Conservation (phyloP, 1,140 invertebrate species). For the Leptinotarsa lineolata region DNA sequence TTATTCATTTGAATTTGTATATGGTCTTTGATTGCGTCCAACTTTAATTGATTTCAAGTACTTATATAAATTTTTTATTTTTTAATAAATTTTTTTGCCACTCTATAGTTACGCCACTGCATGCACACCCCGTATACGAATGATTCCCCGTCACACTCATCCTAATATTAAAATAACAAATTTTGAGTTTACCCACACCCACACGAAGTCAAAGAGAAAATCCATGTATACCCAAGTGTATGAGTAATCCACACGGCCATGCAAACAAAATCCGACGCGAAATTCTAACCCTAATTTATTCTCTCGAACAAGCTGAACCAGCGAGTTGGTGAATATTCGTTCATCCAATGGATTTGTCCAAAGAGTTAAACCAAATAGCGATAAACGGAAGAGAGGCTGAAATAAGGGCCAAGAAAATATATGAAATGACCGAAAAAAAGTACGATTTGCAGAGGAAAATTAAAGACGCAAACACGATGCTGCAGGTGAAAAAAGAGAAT, state of each 20-base stretch:
- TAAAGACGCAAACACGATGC: background rate
- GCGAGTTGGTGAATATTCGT: background rate
- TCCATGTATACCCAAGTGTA: background rate
- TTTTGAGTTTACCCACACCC: background rate
- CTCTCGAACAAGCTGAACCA: background rate
- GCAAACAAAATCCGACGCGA: background rate
- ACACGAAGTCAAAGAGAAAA: background rate
- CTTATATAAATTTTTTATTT: too few species aligned
- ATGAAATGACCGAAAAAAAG: constrained; percentile 13
- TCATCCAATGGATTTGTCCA: background rate
- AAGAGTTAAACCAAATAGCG: background rate
- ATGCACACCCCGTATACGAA: too few species aligned
- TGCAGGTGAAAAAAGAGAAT: background rate
- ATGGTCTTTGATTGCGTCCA: too few species aligned
- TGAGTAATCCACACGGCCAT: background rate
- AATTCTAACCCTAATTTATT: background rate
- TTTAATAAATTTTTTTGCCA: too few species aligned
- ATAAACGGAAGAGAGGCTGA: background rate
- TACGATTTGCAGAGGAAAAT: constrained; percentile 18
- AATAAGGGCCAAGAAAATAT: background rate
- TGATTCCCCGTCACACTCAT: too few species aligned
- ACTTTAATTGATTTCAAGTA: too few species aligned
- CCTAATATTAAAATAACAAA: background rate
- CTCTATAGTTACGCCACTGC: too few species aligned
- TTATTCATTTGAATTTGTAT: too few species aligned